Conservation (phyloP, 2,113 vertebrate genomes). For the Recurvirostra avosetta region DNA sequence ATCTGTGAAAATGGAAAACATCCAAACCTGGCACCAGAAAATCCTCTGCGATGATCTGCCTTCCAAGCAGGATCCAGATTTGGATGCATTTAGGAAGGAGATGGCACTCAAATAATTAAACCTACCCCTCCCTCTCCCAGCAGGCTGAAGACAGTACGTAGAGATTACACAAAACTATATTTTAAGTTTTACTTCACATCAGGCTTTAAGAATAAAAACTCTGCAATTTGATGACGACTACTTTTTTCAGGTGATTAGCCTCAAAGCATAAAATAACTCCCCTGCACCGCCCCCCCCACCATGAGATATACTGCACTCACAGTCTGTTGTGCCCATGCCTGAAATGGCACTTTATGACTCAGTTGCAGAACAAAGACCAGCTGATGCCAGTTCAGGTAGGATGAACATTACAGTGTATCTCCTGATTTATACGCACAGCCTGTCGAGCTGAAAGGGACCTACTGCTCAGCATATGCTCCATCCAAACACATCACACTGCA, state of each 20-base stretch:
- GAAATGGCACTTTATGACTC: background rate
- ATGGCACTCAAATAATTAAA: background rate
- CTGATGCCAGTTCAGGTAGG: background rate
- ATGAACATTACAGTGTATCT: background rate
- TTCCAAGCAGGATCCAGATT: background rate
- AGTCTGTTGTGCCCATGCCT: background rate
- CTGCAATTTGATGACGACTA: background rate
- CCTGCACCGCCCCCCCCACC: too few species aligned
- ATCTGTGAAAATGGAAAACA: background rate
- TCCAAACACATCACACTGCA: background rate
- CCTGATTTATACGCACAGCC: background rate
- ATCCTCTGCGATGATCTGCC: background rate
- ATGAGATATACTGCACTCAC: background rate
- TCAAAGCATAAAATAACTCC: background rate
- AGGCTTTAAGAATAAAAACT: background rate
- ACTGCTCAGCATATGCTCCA: background rate
- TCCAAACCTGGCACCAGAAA: background rate
- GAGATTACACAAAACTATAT: background rate
- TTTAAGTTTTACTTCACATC: background rate
- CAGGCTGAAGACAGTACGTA: background rate
- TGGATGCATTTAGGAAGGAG: background rate
- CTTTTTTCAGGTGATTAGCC: background rate
- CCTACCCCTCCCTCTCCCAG: background rate
- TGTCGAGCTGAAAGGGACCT: background rate
- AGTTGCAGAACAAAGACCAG: background rate